Evolutionary conservation across 2,888 invertebrate species (phyloP), one percentile per base, ranked within the genome.

Genomic region (Phyllotreta striolata): DNA sequence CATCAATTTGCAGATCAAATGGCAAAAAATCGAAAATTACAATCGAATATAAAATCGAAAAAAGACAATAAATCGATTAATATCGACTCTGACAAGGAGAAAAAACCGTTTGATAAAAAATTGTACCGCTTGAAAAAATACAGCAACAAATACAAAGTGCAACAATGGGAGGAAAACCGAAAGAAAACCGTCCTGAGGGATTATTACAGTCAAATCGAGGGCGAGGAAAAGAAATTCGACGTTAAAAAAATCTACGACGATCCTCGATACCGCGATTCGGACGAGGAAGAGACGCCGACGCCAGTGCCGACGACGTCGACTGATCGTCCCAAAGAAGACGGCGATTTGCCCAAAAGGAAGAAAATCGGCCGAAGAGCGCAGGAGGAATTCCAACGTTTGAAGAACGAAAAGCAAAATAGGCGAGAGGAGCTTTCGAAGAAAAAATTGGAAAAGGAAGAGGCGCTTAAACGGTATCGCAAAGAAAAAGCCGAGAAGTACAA

Each of bases 401-500:
- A 86, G 77, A 83, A 86, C 62, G 86, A 87, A 44, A 87, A 87
- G 71, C 71, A 81, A 56, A 80, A 80, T 24, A 84, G 82, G 64
- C 82, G 81, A 62, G 83, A 86, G 68, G 85, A 86, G 66, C 74
- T 78, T 1, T 74, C 81, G 14, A 84, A 81, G 70, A 80, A 78
- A 14, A 86, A 85, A 74, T 82, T 84, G 47, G 89, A 91, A 74
- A 85, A 83, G 69, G 84, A 85, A 59, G 83, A 86, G 74, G 90
- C 91, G 8, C 73, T 90, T 41, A 84, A 85, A 69, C 85, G 86
- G 68, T 91, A 91, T 73, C 89, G 88, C 72, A 85, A 88, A 75
- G 89, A 89, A 72, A 92, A 90, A 72, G 83, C 86, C 51, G 88
- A 89, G 54, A 88, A 86, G 63, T 89, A 85, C 66, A 92, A 90